Base-by-base conservation (phyloP, 1,140 invertebrate species). In the Homalodisca vitripennis region DNA sequence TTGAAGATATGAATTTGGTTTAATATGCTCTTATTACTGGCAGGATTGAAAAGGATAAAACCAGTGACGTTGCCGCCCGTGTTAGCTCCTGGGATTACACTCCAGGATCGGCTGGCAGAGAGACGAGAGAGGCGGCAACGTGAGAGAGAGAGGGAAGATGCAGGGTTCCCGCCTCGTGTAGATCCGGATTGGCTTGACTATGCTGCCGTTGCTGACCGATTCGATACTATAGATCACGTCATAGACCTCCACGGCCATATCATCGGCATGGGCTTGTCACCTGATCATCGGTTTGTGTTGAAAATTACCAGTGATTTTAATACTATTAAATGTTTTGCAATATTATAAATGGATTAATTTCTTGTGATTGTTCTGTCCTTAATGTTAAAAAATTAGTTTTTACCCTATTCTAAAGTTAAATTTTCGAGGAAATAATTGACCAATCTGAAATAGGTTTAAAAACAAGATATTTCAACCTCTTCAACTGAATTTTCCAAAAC, bases 171-270 rank as follows among this genome's bases (percentile, higher is more conserved):
- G 2, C 31, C 81, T 6, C 79, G 82, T 1, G 80, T 82, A 41
- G 81, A 78, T 17, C 85, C 86, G 3, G 85, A 89, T 78, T 91
- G 88, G 87, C 78, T 85, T 64, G 85, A 92, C 79, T 89, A 87
- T 72, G 83, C 89, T 66, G 80, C 85, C 1, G 88, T 92, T 1
- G 85, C 85, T 14, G 85, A 90, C 74, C 85, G 84, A 74, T 93
- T 92, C 76, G 91, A 94, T 78, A 85, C 85, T 75, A 84, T 92
- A 14, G 93, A 95, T 81, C 88, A 92, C 79, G 77, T 93, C 1
- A 92, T 96, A 70, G 92, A 96, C 80, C 81, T 96, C 29, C 89
- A 93, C 78, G 93, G 93, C 0, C 92, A 95, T 76, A 94, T 95
- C 66, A 93, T 95, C 74, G 93, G 93, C 73, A 93, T 95, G 91